Conservation (phyloP, 2,797 vertebrate species). For the Ptychobarbus kaznakovi region DNA sequence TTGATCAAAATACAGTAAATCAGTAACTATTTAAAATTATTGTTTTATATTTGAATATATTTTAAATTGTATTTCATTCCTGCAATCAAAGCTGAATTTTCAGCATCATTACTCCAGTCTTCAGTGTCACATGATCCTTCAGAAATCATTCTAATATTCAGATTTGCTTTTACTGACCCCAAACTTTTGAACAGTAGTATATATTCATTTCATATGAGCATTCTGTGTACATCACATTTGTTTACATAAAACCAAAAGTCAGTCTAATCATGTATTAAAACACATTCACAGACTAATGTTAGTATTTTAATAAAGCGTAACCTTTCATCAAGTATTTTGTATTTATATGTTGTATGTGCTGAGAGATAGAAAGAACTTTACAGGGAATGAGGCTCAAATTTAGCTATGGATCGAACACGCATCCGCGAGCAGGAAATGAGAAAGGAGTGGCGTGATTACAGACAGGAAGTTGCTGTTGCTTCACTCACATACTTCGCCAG, state of each 20-base stretch:
- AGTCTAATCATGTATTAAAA: neutral
- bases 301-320: neutral
- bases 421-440: neutral
- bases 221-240: too few relatives aligned
- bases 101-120: neutral
- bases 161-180: neutral
- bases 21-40: neutral
- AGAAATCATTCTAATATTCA: neutral
- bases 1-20: neutral
- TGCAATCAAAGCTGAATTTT: neutral
- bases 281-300: neutral
- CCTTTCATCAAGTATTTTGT: neutral
- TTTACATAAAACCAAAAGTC: too few relatives aligned
- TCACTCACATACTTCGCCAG: neutral
- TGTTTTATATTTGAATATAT: neutral
- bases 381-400: too few relatives aligned
- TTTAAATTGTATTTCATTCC: neutral
- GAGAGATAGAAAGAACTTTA: neutral
- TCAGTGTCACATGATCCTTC: neutral
- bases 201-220: too few relatives aligned
- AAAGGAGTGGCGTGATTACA: neutral
- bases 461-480: constrained; percentile 3
- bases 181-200: too few relatives aligned
- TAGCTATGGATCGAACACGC: neutral
- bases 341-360: neutral